Evolutionary conservation across 2,888 invertebrate genomes (phyloP).

Genomic region (Spilarctia lutea): DNA sequence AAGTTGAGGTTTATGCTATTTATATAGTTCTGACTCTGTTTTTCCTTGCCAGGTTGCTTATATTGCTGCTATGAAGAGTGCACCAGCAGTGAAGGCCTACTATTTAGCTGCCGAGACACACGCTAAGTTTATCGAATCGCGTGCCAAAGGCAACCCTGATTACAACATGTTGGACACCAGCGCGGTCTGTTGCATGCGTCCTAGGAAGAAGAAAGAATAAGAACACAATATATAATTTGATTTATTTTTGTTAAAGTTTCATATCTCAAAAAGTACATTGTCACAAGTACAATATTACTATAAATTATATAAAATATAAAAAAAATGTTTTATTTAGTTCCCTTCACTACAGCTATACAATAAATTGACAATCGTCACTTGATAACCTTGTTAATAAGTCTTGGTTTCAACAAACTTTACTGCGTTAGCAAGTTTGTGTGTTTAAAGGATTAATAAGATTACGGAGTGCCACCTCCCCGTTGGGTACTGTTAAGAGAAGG

Average conservation of each 20-base stretch:
- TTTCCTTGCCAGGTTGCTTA: conserved; percentile 80
- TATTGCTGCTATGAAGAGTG: conserved; percentile 90
- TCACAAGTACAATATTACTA: conserved; percentile 15
- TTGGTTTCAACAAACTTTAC: too few species aligned
- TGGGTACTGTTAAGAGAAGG: too few species aligned
- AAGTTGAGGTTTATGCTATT: too few species aligned
- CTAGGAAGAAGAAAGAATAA: conserved; percentile 83
- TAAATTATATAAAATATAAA: conserved; percentile 9
- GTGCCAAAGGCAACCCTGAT: conserved; percentile 88
- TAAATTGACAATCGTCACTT: not conserved
- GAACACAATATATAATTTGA: not conserved
- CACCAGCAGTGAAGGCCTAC: conserved; percentile 89
- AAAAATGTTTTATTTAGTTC: conserved; percentile 2
- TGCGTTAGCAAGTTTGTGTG: too few species aligned
- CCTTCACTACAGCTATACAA: not conserved
- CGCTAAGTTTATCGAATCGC: conserved; percentile 89
- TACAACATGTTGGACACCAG: conserved; percentile 88
- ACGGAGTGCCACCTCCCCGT: too few species aligned
- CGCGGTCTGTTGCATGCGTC: conserved; percentile 79
- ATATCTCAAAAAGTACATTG: conserved; percentile 12
- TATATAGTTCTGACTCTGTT: too few species aligned
- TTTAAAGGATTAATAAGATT: too few species aligned
- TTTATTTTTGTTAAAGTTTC: conserved; percentile 10
- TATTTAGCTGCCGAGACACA: conserved; percentile 90
- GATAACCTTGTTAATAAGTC: too few species aligned